Evolutionary conservation across 1,140 invertebrate species (phyloP).

Genomic region (Calephelis virginiensis): DNA sequence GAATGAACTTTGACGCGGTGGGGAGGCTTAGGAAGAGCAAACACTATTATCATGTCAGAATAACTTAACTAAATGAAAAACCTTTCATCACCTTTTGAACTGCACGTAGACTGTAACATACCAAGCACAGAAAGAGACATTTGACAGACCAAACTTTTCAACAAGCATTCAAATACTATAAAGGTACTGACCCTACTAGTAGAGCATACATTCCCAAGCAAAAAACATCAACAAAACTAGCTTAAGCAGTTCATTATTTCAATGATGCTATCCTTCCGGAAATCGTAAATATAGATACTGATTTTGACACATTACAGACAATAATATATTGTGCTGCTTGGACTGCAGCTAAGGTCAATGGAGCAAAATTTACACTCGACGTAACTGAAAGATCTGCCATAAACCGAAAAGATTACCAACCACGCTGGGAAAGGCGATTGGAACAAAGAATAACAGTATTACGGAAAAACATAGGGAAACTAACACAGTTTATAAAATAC

Average conservation of each 20-base stretch:
- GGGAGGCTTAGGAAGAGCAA: slow-evolving; percentile 11
- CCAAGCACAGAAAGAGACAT: background rate
- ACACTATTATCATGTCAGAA: background rate
- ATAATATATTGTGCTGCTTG: slow-evolving; percentile 27
- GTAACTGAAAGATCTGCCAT: background rate
- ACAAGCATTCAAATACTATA: slow-evolving; percentile 12
- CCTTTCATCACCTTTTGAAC: no score
- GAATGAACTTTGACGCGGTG: slow-evolving; percentile 22
- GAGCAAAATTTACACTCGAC: slow-evolving; percentile 3
- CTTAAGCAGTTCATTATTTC: slow-evolving; percentile 23
- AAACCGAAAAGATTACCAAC: background rate
- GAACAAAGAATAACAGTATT: slow-evolving; percentile 16
- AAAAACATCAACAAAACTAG: slow-evolving; percentile 30
- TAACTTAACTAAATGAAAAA: background rate
- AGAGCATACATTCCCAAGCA: slow-evolving; percentile 34
- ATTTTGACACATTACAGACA: slow-evolving; percentile 25
- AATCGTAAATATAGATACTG: slow-evolving; percentile 18
- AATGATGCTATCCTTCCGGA: slow-evolving; percentile 25
- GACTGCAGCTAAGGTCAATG: slow-evolving; percentile 28
- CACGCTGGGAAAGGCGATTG: slow-evolving; percentile 21
- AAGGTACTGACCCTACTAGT: slow-evolving; percentile 14
- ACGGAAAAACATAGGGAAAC: slow-evolving; percentile 19
- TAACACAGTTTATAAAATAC: background rate
- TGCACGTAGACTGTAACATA: background rate
- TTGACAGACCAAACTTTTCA: background rate